Conservation (phyloP, 1,140 invertebrate genomes). For the Nephila pilipes region DNA sequence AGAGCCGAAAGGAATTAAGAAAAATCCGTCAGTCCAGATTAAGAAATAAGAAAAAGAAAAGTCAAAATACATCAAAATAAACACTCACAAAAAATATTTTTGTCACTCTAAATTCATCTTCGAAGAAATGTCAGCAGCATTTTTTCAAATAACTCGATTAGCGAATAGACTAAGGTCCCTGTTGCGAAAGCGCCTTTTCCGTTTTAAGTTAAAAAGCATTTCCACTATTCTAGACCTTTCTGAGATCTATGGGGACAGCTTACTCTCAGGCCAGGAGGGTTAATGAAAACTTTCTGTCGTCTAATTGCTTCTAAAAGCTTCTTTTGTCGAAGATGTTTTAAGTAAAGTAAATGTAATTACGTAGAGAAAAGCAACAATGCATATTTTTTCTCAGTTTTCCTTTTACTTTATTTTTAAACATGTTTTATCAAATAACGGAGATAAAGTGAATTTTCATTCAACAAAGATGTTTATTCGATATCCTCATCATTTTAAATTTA, state of each 20-base stretch:
- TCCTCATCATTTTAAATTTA: too few species aligned
- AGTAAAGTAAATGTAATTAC: conserved; percentile 46
- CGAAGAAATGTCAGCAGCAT: background rate
- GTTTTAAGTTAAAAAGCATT: conserved; percentile 54
- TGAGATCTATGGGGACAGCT: conserved; percentile 17
- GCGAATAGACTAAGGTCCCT: background rate
- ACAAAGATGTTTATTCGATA: background rate
- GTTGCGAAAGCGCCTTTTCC: conserved; percentile 11
- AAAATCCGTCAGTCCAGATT: background rate
- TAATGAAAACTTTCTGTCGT: conserved; percentile 60
- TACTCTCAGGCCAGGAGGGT: background rate
- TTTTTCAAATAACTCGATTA: conserved; percentile 21
- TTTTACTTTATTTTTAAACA: background rate
- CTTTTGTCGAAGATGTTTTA: conserved; percentile 41
- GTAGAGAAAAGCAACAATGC: conserved; percentile 21
- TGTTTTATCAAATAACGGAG: background rate
- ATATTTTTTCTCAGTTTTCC: background rate
- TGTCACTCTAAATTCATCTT: conserved; percentile 37
- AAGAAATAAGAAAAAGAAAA: background rate
- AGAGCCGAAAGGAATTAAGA: background rate
- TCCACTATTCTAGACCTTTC: background rate
- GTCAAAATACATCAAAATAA: conserved; percentile 5
- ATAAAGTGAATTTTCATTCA: background rate
- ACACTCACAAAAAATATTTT: conserved; percentile 14
- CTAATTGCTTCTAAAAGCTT: conserved; percentile 62